Conservation (phyloP, 2,888 invertebrate genomes). For the Poecilobothrus nobilitatus region DNA sequence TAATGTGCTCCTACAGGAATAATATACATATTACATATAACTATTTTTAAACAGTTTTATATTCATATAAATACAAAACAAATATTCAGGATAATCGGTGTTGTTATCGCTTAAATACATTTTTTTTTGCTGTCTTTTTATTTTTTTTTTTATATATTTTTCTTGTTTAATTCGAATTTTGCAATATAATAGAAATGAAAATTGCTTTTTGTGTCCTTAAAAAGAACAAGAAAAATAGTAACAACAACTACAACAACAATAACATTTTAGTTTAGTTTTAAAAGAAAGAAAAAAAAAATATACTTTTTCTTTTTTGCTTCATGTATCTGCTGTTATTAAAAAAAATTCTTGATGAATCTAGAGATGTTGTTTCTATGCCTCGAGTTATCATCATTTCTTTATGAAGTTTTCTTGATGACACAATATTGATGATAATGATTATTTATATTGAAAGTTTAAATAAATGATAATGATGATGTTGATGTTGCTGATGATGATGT, state of each 20-base stretch:
- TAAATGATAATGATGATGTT: background rate
- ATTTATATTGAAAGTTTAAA: background rate
- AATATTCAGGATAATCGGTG: background rate
- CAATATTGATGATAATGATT: background rate
- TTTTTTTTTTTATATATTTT: background rate
- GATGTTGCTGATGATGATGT: too few relatives aligned
- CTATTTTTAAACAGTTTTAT: too few relatives aligned
- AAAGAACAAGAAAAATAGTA: background rate
- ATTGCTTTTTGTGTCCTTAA: slow-evolving; percentile 6
- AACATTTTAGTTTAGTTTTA: background rate
- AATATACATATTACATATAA: background rate
- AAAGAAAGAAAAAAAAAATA: too few relatives aligned
- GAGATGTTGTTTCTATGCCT: background rate
- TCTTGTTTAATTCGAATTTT: background rate
- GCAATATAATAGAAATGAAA: background rate
- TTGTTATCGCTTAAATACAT: slow-evolving; percentile 1
- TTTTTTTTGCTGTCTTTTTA: background rate
- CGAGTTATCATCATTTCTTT: background rate
- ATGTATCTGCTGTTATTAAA: slow-evolving; percentile 1
- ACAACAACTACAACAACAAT: background rate
- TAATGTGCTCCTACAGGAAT: background rate
- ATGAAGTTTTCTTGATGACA: background rate
- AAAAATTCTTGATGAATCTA: background rate
- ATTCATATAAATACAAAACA: too few relatives aligned
- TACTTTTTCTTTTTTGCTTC: background rate